Base-by-base conservation (phyloP, 2,888 invertebrate genomes). In the Idaea biselata region DNA sequence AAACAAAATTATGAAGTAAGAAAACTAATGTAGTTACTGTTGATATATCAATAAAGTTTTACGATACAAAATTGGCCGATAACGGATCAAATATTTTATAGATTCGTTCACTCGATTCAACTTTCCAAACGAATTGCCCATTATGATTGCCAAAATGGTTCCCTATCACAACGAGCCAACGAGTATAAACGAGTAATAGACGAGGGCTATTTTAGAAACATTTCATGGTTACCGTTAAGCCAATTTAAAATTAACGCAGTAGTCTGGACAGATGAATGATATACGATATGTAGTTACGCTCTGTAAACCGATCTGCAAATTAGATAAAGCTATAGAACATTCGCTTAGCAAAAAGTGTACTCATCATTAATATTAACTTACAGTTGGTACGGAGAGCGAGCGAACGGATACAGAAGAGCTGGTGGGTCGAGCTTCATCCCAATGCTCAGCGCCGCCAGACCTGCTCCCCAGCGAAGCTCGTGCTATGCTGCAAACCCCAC, bases 341-440 rank as follows among this genome's bases (percentile, higher is more conserved):
- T 44, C 44, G 44, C 44, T 14, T 44, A 11, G 44, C 44, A 44
- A 44, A 44, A 44, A 44, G 14, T 25, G 25, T 25, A 11, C 44
- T 44, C 6, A 44, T 44, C 14, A 44, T 11, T 8, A 44, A 44
- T 44, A 0, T 54, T 58, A 14, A 18, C 93, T 93, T 53, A 31
- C 91, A 95, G 95, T 95, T 70, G 90, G 94, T 59, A 94, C 94
- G 70, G 95, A 95, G 83, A 93, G 93, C 68, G 93, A 95, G 80
- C 93, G 94, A 65, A 95, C 95, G 56, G 95, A 95, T 78, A 95
- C 95, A 0, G 95, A 95, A 75, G 95, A 95, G 82, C 84, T 95
- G 81, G 93, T 95, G 78, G 95, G 94, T 58, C 89, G 94, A 57
- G 94, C 94, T 56, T 92, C 93, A 58, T 94, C 94, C 16, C 94